These are phyloP conservation scores for Oncopeltus fasciatus DNA, from an alignment of 1,140 invertebrate species.

Conservation along the genomic window DNA sequence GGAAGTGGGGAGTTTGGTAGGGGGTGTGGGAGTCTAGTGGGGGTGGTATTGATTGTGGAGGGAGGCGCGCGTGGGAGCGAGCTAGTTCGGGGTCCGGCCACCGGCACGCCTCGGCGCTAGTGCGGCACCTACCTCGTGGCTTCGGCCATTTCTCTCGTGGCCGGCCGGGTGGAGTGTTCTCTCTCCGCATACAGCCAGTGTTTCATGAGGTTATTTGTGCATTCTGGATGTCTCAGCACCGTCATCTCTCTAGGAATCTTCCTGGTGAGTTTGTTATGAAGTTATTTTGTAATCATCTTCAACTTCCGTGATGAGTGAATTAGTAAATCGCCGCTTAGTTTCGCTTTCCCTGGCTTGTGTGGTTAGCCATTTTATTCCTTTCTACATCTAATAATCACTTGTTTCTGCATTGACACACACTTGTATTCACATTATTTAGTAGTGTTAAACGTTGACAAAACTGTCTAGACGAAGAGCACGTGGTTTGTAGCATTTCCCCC, in stretches of 20 bases:
- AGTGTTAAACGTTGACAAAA: no score
- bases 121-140: background rate
- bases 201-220: conserved; percentile 1
- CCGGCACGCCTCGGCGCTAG: conserved; percentile 1
- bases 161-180: background rate
- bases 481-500: no score
- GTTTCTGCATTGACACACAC: no score
- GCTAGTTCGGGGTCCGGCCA: background rate
- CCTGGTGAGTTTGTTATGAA: background rate
- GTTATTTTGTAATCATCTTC: no score
- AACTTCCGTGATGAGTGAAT: no score
- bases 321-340: no score
- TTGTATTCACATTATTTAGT: no score
- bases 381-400: no score
- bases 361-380: no score
- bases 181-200: background rate
- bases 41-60: background rate
- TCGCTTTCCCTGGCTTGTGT: no score
- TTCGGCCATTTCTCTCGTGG: conserved; percentile 2
- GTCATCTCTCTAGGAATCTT: background rate
- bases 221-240: background rate
- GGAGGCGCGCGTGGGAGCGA: background rate
- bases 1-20: background rate
- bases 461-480: no score
- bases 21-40: background rate